phyloP scores from a whole-genome alignment of 2,113 vertebrate species.

The Garra rufa region DNA sequence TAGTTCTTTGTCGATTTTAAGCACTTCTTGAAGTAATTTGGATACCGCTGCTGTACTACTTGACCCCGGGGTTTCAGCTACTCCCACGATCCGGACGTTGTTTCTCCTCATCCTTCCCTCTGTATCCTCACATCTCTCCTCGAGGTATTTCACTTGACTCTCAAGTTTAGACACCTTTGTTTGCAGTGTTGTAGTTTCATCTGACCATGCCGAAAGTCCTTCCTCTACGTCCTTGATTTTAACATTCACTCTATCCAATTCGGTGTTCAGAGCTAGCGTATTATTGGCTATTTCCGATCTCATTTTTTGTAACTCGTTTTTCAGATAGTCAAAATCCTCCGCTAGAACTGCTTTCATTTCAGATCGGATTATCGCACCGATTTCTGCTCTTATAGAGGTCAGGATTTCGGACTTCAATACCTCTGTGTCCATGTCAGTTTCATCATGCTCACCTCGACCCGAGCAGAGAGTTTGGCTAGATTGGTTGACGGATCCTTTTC shows the following conservation, averaged over 20 bases:
- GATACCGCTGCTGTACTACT: not conserved
- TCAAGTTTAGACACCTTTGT: not conserved
- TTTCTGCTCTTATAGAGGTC: too few relatives aligned
- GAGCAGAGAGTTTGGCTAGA: too few relatives aligned
- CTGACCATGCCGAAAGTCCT: not conserved
- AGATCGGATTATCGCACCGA: too few relatives aligned
- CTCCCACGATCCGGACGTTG: not conserved
- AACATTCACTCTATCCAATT: not conserved
- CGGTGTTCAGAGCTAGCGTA: too few relatives aligned
- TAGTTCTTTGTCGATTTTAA: not conserved
- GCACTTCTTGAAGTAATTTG: not conserved
- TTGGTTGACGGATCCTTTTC: too few relatives aligned
- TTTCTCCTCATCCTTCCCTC: not conserved
- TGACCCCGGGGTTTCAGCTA: not conserved
- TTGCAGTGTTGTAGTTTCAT: not conserved
- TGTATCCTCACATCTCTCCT: not conserved
- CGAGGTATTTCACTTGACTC: not conserved
- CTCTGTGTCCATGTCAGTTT: too few relatives aligned
- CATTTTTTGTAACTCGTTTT: too few relatives aligned
- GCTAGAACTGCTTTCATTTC: too few relatives aligned
- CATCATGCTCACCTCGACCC: too few relatives aligned
- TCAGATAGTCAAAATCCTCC: too few relatives aligned
- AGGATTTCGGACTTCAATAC: too few relatives aligned
- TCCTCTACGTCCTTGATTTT: constrained; percentile 39
- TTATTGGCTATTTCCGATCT: too few relatives aligned